Conservation (phyloP, 2,888 invertebrate genomes). For the Hololepta plana region DNA sequence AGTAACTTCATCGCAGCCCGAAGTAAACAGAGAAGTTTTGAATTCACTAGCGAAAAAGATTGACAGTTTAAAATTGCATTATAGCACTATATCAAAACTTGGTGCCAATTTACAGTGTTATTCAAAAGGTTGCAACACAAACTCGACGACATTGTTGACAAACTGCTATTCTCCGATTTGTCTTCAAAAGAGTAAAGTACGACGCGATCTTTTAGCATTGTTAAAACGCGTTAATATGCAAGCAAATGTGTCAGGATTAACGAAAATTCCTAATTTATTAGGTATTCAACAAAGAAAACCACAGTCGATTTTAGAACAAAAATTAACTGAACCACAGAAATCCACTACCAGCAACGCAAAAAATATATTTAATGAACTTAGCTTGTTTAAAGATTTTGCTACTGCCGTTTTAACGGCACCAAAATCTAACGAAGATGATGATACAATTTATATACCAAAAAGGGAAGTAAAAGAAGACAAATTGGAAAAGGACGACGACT, state of each 20-base stretch:
- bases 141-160: conserved; percentile 29
- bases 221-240: conserved; percentile 42
- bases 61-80: conserved; percentile 48
- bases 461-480: conserved; percentile 13
- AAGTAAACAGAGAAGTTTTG: conserved; percentile 34
- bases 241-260: conserved; percentile 30
- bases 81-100: conserved; percentile 46
- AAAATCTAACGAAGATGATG: conserved; percentile 35
- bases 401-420: conserved; percentile 42
- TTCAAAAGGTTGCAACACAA: conserved; percentile 47
- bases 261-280: conserved; percentile 24
- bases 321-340: conserved; percentile 30
- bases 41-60: conserved; percentile 46
- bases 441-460: conserved; percentile 19
- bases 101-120: conserved; percentile 60
- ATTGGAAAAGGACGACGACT: conserved; percentile 15
- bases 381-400: conserved; percentile 40
- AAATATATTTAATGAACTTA: conserved; percentile 35
- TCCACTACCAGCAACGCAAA: no score
- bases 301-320: conserved; percentile 54
- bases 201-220: conserved; percentile 45
- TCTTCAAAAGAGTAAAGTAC: conserved; percentile 49
- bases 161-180: conserved; percentile 71
- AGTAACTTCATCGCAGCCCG: conserved; percentile 16
- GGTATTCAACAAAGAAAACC: conserved; percentile 6